Conservation (phyloP, 1,140 invertebrate species). For the Drosophila paulistorum region DNA sequence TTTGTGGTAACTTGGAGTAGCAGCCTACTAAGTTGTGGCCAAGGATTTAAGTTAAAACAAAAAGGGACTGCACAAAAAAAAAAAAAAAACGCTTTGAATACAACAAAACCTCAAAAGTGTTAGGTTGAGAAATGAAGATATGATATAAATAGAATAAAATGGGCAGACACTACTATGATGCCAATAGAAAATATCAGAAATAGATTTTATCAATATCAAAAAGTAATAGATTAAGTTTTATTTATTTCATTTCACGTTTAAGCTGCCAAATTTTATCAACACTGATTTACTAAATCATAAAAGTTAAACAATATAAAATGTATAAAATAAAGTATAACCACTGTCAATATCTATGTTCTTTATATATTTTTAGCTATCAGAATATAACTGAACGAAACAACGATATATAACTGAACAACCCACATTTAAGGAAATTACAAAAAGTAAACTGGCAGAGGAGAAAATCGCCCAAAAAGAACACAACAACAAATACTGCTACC, state of each 20-base stretch:
- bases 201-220: no score
- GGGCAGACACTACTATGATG: not conserved
- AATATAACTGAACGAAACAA: conserved; percentile 71
- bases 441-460: conserved; percentile 28
- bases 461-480: conserved; percentile 19
- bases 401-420: conserved; percentile 58
- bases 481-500: conserved; percentile 64
- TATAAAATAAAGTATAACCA: no score
- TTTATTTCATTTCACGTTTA: no score
- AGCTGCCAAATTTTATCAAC: no score
- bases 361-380: conserved; percentile 38
- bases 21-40: conserved; percentile 58
- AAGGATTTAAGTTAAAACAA: conserved; percentile 56
- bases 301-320: no score
- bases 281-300: no score
- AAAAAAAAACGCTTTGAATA: conserved; percentile 26
- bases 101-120: conserved; percentile 26
- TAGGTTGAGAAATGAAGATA: not conserved
- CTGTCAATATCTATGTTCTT: not conserved
- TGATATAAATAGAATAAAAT: conserved; percentile 16
- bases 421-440: not conserved
- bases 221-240: not conserved
- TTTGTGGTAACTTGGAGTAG: conserved; percentile 46
- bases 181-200: not conserved
- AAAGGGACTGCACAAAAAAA: not conserved